These are phyloP conservation scores for Macaca nemestrina DNA, from an alignment of 2,113 vertebrate species.

Conservation along the genomic window DNA sequence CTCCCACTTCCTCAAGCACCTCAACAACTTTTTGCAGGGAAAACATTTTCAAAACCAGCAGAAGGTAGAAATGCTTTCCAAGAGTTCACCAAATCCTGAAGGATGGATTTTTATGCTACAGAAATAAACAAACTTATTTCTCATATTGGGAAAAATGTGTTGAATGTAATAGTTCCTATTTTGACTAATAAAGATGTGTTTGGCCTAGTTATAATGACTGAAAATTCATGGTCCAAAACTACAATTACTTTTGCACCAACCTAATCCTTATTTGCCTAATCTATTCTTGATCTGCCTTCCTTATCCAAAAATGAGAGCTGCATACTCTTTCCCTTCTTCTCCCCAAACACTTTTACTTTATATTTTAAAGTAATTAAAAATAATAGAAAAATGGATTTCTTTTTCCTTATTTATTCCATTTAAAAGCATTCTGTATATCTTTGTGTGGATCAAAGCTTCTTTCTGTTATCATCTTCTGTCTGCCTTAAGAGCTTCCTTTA, in stretches of 20 bases:
- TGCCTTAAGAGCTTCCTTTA: background rate
- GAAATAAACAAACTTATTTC: background rate
- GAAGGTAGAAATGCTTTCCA: background rate
- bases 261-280: background rate
- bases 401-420: background rate
- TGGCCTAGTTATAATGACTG: too few species aligned
- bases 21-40: background rate
- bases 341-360: background rate
- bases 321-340: background rate
- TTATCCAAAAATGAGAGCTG: background rate
- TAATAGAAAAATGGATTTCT: background rate
- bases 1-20: background rate
- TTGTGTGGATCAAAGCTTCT: background rate
- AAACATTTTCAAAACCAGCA: background rate
- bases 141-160: too few species aligned
- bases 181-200: too few species aligned
- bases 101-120: background rate
- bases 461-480: background rate
- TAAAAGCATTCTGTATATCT: background rate
- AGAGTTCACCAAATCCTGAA: background rate
- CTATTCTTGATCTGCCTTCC: background rate
- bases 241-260: too few species aligned
- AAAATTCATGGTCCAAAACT: background rate
- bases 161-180: too few species aligned
- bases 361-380: slow-evolving; percentile 11